Evolutionary conservation across 2,888 invertebrate genomes (phyloP).

Genomic region (Drosophila anomelani): DNA sequence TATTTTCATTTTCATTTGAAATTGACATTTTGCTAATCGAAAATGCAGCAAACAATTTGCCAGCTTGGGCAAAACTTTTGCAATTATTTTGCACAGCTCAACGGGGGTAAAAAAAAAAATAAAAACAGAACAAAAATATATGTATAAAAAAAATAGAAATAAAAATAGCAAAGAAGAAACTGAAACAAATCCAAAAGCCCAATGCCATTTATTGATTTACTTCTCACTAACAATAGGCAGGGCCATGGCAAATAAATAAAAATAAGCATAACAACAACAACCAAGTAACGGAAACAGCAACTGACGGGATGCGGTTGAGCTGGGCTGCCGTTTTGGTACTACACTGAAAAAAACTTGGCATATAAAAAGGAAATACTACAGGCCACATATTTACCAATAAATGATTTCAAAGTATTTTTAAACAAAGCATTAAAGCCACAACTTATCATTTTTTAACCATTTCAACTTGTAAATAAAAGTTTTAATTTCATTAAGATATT

Average conservation of each 20-base stretch:
- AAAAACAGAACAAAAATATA: constrained; percentile 11
- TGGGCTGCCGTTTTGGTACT: constrained; percentile 55
- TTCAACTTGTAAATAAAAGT: accelerated
- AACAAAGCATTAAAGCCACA: too few relatives aligned
- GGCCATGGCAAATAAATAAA: constrained; percentile 63
- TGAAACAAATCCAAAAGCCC: constrained; percentile 59
- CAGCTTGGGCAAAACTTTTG: constrained; percentile 71
- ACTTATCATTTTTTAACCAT: too few relatives aligned
- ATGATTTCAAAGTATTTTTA: background rate
- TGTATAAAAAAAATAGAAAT: constrained; percentile 9
- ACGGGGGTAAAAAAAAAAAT: constrained; percentile 36
- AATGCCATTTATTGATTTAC: constrained; percentile 75
- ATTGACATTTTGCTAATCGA: constrained; percentile 80
- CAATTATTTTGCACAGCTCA: constrained; percentile 66
- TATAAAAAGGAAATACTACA: too few relatives aligned
- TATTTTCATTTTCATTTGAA: constrained; percentile 57
- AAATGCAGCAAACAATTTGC: constrained; percentile 79
- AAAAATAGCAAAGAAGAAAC: constrained; percentile 20
- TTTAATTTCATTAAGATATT: too few relatives aligned
- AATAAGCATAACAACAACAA: constrained; percentile 72
- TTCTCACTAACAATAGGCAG: constrained; percentile 67
- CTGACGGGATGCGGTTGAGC: constrained; percentile 68
- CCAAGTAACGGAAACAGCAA: constrained; percentile 77
- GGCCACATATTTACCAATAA: too few relatives aligned
- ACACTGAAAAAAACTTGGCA: background rate